Evolutionary conservation across 2,113 vertebrate genomes (phyloP).

Genomic region (Serilophus lunatus): DNA sequence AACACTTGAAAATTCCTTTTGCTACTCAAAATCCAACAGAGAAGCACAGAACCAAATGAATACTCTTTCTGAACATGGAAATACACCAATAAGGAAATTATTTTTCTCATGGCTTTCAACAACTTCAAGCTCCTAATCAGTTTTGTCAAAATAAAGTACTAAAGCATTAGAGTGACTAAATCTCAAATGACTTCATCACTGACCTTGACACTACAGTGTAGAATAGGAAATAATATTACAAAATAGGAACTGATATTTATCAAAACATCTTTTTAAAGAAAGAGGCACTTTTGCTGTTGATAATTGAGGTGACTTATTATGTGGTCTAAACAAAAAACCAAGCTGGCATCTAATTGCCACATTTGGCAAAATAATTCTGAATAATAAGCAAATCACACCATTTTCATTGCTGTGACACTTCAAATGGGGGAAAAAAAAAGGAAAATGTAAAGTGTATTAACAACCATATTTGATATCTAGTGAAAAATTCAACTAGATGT

Average conservation of each 20-base stretch:
- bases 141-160: not conserved
- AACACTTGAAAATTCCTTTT: not conserved
- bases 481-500: not conserved
- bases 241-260: slow-evolving; percentile 19
- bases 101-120: not conserved
- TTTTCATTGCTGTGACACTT: not conserved
- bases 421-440: not conserved
- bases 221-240: not conserved
- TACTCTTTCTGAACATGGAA: not conserved
- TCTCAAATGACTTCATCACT: slow-evolving; percentile 9
- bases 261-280: slow-evolving; percentile 16
- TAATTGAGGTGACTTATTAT: not conserved
- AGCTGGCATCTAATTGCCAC: not conserved
- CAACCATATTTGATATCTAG: not conserved
- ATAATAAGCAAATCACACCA: not conserved
- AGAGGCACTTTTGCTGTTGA: not conserved
- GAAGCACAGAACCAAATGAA: not conserved
- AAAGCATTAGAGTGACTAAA: not conserved
- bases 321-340: not conserved
- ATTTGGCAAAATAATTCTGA: not conserved
- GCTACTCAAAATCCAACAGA: not conserved
- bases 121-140: not conserved
- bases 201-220: slow-evolving; percentile 8
- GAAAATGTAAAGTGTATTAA: not conserved
- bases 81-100: not conserved